Evolutionary conservation across 2,888 invertebrate species (phyloP).

Genomic region (Andrena praecox): DNA sequence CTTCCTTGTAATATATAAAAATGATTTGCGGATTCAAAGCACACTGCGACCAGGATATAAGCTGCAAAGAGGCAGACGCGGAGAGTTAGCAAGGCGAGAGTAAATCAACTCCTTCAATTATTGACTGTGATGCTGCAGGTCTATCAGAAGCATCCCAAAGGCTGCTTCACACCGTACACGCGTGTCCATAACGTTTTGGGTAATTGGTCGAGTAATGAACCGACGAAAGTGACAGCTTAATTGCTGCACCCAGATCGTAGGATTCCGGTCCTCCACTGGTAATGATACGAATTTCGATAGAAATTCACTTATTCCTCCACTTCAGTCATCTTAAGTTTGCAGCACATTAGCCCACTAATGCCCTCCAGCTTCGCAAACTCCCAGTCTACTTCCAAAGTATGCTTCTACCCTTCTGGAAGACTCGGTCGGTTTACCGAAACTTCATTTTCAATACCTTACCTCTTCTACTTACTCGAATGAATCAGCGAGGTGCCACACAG

Average conservation of each 20-base stretch:
- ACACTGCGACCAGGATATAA: no score
- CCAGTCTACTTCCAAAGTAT: no score
- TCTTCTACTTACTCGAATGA: not conserved
- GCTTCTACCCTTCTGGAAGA: no score
- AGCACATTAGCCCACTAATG: not conserved
- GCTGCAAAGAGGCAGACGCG: not conserved
- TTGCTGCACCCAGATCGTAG: not conserved
- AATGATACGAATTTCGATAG: not conserved
- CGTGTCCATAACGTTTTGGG: slow-evolving; percentile 56
- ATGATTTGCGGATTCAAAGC: not conserved
- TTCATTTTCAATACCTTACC: no score
- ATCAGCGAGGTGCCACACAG: not conserved
- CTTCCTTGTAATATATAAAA: no score
- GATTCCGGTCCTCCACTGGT: not conserved
- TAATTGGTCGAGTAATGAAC: slow-evolving; percentile 34
- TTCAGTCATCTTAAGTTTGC: not conserved
- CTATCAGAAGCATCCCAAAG: slow-evolving; percentile 44
- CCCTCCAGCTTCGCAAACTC: not conserved
- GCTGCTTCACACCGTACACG: slow-evolving; percentile 42
- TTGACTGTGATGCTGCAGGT: slow-evolving; percentile 22
- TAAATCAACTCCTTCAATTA: slow-evolving; percentile 34
- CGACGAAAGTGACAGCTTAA: not conserved
- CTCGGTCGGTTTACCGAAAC: no score
- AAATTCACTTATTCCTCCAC: not conserved
- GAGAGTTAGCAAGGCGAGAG: not conserved